Evolutionary conservation across 2,888 invertebrate genomes (phyloP), one percentile per base, ranked within the genome.

Genomic region (Eumacrocentrus americanus): DNA sequence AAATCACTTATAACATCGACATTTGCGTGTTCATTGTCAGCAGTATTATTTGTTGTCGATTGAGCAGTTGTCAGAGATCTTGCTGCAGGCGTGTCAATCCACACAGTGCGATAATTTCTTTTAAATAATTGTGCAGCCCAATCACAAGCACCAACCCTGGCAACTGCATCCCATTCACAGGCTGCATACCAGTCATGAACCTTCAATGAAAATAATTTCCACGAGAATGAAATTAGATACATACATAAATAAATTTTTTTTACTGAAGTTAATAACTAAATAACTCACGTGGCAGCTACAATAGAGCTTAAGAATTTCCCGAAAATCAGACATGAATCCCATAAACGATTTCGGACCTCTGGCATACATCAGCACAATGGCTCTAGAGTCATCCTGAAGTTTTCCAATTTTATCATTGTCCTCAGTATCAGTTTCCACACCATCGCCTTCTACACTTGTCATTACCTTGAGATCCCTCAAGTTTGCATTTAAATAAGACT

Each of bases 181-280:
- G 68, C 63, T 4, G 71, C 67, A 55, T 76, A 71, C 74, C 76
- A 75, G 62, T 76, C 76, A 16, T 71, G 61, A n/a, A 77, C 69
- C 77, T 77, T 38, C 4, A 29, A 51, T 11, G 1, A n/a, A 54
- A 57, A 37, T 20, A 50, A 2, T 48, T 9, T 14, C 5, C 7
- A 18, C 11, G 18, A 51, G 29, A 18, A 11, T n/a, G 37, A 48
- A 59, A 35, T 34, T 18, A 18, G 54, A 23, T 51, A 12, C 16
- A 35, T 3, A 20, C 42, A 7, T 20, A 35, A 58, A 20, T 3
- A 34, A 46, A 9, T 60, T 52, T 4, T 25, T 46, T 34, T 6
- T 47, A n/a, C n/a, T n/a, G n/a, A n/a, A n/a, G n/a, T n/a, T n/a
- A n/a, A n/a, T n/a, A n/a, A n/a, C n/a, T n/a, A 20, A 20, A 25